Percentiles rank a stretch among this genome's conserved stretches.
Evolutionary conservation across 2,797 vertebrate genomes (phyloP).

Genomic region (Poeciliopsis presidionis): DNA sequence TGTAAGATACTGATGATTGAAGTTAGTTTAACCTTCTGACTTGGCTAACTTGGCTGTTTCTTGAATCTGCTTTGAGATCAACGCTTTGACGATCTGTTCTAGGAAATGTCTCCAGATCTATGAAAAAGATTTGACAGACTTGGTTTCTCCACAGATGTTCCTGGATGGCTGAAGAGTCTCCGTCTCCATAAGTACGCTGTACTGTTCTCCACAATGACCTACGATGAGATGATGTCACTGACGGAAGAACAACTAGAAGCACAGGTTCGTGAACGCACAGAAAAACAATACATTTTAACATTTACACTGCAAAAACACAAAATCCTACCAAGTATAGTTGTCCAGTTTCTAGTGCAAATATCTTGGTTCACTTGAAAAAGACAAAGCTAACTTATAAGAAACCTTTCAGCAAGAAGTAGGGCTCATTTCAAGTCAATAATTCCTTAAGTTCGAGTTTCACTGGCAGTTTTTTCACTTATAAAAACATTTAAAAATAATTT

Average conservation of each 20-base stretch:
- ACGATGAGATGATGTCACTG: slow-evolving; percentile 98
- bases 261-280: slow-evolving; percentile 78
- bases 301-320: background rate
- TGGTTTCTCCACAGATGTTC: slow-evolving; percentile 88
- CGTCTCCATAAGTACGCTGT: slow-evolving; percentile 97
- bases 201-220: slow-evolving; percentile 97
- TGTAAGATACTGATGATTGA: background rate
- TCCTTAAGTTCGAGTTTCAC: no score
- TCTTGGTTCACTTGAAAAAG: no score
- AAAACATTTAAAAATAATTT: no score
- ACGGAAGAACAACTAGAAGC: slow-evolving; percentile 95
- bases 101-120: background rate
- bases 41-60: background rate
- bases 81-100: background rate
- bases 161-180: slow-evolving; percentile 97
- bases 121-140: background rate
- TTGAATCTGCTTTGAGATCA: background rate
- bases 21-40: background rate
- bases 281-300: background rate
- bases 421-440: no score
- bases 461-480: no score
- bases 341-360: no score
- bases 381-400: no score
- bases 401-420: no score
- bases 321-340: no score